Evolutionary conservation across 2,888 invertebrate genomes (phyloP).

Genomic region (Macrophya annulata): DNA sequence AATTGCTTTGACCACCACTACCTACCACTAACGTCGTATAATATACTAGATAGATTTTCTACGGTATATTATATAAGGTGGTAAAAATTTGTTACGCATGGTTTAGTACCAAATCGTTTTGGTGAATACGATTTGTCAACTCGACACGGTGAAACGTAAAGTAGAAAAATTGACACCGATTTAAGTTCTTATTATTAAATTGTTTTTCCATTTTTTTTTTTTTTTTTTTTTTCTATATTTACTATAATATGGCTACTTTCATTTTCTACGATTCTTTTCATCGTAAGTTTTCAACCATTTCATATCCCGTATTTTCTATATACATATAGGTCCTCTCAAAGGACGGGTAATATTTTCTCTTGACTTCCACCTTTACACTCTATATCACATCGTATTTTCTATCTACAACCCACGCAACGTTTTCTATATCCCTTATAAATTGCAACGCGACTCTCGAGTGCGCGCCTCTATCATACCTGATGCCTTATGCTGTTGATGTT

Average conservation of each 20-base stretch:
- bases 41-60: not conserved
- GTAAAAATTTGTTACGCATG: not conserved
- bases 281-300: conserved; percentile 19
- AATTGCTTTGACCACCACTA: conserved; percentile 2
- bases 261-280: conserved; percentile 10
- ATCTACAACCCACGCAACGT: conserved; percentile 18
- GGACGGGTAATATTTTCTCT: conserved; percentile 47
- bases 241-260: too few relatives aligned
- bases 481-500: not conserved
- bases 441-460: conserved; percentile 28
- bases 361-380: conserved; percentile 41
- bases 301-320: not conserved
- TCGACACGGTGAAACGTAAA: too few relatives aligned
- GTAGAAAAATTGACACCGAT: too few relatives aligned
- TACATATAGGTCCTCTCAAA: not conserved
- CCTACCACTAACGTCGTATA: not conserved
- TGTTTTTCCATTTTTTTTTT: not conserved
- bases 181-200: not conserved
- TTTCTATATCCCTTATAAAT: conserved; percentile 51
- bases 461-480: not conserved
- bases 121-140: not conserved
- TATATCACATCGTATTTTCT: conserved; percentile 34
- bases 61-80: conserved; percentile 14
- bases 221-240: not conserved
- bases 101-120: not conserved